Percentiles rank a stretch among this genome's conserved stretches.
phyloP scores from a whole-genome alignment of 2,113 vertebrate species.

The Okapia johnstoni region DNA sequence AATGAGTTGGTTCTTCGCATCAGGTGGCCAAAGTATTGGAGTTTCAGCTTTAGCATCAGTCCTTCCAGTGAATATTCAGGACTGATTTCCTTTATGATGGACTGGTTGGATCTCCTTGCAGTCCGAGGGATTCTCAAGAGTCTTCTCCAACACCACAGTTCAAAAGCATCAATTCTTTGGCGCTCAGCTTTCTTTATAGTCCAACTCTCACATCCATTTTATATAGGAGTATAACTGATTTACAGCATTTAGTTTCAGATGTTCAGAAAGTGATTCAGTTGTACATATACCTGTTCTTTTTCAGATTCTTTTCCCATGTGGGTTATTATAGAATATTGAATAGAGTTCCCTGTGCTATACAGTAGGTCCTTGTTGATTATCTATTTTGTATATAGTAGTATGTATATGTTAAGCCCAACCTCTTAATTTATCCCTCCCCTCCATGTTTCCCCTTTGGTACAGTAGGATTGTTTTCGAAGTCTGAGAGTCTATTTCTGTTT shows the following conservation, averaged over 20 bases:
- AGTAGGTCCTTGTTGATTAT: background rate
- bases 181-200: background rate
- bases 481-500: background rate
- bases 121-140: background rate
- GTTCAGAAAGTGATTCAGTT: background rate
- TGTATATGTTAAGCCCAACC: background rate
- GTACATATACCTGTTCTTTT: background rate
- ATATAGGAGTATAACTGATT: background rate
- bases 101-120: background rate
- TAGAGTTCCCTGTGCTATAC: background rate
- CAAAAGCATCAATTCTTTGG: background rate
- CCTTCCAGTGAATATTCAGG: background rate
- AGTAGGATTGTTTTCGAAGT: background rate
- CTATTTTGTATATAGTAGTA: background rate
- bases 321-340: background rate
- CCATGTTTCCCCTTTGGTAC: background rate
- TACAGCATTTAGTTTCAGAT: background rate
- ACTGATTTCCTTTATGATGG: background rate
- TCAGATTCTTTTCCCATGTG: background rate
- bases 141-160: background rate
- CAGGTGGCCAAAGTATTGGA: background rate
- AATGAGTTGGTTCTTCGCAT: background rate
- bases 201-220: background rate
- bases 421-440: background rate
- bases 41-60: background rate